Percentiles rank a stretch among this genome's conserved stretches.
Evolutionary conservation across 2,888 invertebrate genomes (phyloP).

Genomic region (Deilephila porcellus): DNA sequence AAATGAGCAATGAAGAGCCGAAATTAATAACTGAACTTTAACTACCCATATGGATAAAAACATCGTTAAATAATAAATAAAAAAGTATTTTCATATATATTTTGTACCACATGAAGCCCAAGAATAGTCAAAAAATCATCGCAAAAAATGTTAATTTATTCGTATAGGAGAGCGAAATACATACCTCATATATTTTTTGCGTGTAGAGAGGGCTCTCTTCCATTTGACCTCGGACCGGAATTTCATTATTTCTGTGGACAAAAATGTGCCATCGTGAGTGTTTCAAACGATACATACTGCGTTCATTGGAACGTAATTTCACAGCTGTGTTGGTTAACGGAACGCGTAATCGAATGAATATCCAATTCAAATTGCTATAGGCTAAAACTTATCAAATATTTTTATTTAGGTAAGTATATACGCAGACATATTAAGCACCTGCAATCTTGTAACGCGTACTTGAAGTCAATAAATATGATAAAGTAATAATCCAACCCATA

Average conservation of each 20-base stretch:
- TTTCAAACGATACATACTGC: slow-evolving; percentile 8
- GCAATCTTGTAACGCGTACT: too few relatives aligned
- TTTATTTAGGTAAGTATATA: too few relatives aligned
- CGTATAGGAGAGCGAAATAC: slow-evolving; percentile 15
- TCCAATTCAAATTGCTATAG: too few relatives aligned
- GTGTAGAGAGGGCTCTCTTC: slow-evolving; percentile 84
- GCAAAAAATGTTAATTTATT: background rate
- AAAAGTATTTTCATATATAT: background rate
- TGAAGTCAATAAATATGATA: too few relatives aligned
- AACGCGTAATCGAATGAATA: too few relatives aligned
- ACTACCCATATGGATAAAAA: too few relatives aligned
- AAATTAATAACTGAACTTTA: too few relatives aligned
- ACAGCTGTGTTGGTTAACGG: background rate
- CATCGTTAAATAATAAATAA: too few relatives aligned
- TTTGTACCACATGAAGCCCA: background rate
- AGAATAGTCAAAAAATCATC: background rate
- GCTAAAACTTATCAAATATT: too few relatives aligned
- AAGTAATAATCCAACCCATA: too few relatives aligned
- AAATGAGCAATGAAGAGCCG: too few relatives aligned
- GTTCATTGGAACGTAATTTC: slow-evolving; percentile 4
- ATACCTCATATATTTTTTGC: slow-evolving; percentile 84
- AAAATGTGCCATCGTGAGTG: slow-evolving; percentile 13
- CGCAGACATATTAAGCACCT: too few relatives aligned
- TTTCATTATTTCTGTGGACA: slow-evolving; percentile 60
- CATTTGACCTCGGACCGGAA: slow-evolving; percentile 65